phyloP scores from a whole-genome alignment of 2,888 invertebrate species.

The Habrosyne pyritoides region DNA sequence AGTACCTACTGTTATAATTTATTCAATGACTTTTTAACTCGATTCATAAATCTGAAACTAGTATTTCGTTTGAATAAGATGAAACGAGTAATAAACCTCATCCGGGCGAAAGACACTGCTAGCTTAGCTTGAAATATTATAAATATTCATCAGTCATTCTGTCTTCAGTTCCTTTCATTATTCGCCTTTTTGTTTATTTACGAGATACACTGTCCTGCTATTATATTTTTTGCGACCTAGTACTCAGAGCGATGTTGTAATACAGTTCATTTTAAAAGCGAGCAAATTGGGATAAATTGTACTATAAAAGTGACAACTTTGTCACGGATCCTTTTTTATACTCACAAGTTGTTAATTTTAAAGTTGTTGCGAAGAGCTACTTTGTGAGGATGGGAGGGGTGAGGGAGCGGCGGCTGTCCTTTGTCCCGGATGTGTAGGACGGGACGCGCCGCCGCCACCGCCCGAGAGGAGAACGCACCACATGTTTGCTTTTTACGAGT shows the following conservation, averaged over 20 bases:
- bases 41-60: conserved; percentile 40
- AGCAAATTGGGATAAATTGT: conserved; percentile 4
- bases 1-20: conserved; percentile 17
- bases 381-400: conserved; percentile 3
- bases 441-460: conserved; percentile 19
- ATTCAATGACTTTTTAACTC: conserved; percentile 25
- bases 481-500: conserved; percentile 55
- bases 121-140: conserved; percentile 42
- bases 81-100: conserved; percentile 40
- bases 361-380: conserved; percentile 17
- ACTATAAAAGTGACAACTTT: conserved; percentile 7
- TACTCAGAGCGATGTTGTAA: neutral
- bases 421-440: conserved; percentile 14
- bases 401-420: conserved; percentile 2
- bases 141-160: conserved; percentile 45
- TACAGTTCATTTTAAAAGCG: conserved; percentile 9
- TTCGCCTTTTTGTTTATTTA: conserved; percentile 37
- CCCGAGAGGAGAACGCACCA: conserved; percentile 39
- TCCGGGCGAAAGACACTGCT: conserved; percentile 32
- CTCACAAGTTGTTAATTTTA: conserved; percentile 22
- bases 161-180: conserved; percentile 36
- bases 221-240: conserved; percentile 4
- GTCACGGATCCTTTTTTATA: conserved; percentile 6
- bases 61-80: conserved; percentile 36
- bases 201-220: conserved; percentile 18